These are phyloP conservation scores for Dolichoris vasculosae DNA, from an alignment of 1,140 invertebrate species.

Conservation along the genomic window DNA sequence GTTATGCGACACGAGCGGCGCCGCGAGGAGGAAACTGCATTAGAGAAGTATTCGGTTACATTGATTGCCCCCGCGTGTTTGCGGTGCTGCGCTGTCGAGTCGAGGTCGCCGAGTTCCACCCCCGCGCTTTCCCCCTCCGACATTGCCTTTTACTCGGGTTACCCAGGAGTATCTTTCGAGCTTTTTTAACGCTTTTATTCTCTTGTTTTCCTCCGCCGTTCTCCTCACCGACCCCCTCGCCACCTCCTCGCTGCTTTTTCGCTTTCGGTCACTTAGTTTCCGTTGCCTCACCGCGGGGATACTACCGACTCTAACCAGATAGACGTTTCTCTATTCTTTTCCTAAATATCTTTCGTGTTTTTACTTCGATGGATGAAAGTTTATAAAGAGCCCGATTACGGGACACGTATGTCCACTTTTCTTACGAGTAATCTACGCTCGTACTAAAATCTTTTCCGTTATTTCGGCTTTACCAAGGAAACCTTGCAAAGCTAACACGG, in stretches of 20 bases:
- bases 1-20: slow-evolving; percentile 25
- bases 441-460: neutral
- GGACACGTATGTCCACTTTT: slow-evolving; percentile 13
- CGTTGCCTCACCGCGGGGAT: neutral
- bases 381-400: neutral
- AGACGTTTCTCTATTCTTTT: neutral
- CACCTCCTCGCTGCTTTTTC: neutral
- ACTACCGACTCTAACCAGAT: neutral
- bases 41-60: slow-evolving; percentile 53
- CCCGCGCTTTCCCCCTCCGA: neutral
- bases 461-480: neutral
- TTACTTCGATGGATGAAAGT: neutral
- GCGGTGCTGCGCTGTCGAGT: neutral
- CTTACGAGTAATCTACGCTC: neutral
- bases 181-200: neutral
- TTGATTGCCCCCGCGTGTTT: slow-evolving; percentile 40
- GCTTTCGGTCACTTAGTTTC: slow-evolving; percentile 6
- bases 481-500: neutral
- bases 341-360: neutral
- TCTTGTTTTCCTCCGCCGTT: neutral
- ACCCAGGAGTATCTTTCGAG: slow-evolving; percentile 21
- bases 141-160: slow-evolving; percentile 40
- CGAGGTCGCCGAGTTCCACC: neutral
- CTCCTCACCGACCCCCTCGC: no score
- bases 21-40: slow-evolving; percentile 51